Evolutionary conservation across 2,113 vertebrate genomes (phyloP), one percentile per base, ranked within the genome.

Genomic region (Thamnaconus septentrionalis): DNA sequence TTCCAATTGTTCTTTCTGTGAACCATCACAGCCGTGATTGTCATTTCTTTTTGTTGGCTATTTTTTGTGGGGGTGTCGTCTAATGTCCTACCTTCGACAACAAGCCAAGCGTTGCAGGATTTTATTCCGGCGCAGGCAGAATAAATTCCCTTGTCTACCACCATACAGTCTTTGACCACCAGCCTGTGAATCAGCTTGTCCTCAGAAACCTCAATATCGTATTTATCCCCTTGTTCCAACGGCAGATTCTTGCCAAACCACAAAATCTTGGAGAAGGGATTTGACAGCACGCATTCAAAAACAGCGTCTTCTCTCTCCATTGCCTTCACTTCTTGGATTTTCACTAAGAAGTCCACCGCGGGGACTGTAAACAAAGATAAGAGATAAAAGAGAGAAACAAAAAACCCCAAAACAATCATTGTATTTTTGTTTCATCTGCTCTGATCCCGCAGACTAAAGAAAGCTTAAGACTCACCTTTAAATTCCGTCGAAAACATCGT

Each of bases 401-500:
- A 31, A 31, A 31, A 31, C 1, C 18, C 18, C 18, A 31, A 31
- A 31, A 31, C 18, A 12, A 12, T 4, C 18, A 12, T 8, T 8
- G 9, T 54, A 8, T 11, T 55, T 41, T 31, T 53, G 5, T 9
- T 5, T 52, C n/a, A 12, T 58, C 55, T 68, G 45, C 5, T 48
- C 56, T 18, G 31, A 47, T 53, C 52, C 5, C 31, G 3, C 39
- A 42, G 43, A 12, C 4, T n/a, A 12, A 61, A 18, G 5, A 52
- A 49, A 11, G 50, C 66, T 41, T 50, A 52, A 53, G 59, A 68
- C 84, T 68, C 82, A 95, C 94, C 71, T 40, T 91, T 88, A 57
- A 91, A 85, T 0, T 94, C 92, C 0, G 94, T 95, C 66, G 93
- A 93, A 87, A 95, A 96, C 57, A 96, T 56, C 41, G 87, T 92